Evolutionary conservation across 2,113 vertebrate species (phyloP).

Genomic region (Notarius lentiginosus): DNA sequence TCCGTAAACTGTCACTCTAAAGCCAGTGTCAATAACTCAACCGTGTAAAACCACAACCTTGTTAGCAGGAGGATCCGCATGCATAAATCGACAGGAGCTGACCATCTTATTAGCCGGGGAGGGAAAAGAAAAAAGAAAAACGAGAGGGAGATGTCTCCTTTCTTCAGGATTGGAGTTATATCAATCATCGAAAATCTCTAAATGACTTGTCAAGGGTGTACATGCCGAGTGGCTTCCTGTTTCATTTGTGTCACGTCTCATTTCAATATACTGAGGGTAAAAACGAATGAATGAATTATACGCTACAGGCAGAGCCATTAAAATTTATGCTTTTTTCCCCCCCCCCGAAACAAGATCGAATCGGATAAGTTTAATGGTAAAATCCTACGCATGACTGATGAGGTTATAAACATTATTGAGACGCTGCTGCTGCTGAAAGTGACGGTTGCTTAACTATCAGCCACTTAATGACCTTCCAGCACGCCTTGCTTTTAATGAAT

Average conservation of each 20-base stretch:
- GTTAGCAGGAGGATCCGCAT: constrained; percentile 55
- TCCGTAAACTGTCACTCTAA: constrained; percentile 52
- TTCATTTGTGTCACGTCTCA: background rate
- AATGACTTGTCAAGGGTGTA: background rate
- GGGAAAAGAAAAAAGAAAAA: background rate
- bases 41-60: constrained; percentile 64
- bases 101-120: background rate
- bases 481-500: constrained; percentile 72
- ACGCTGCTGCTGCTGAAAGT: constrained; percentile 8
- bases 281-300: background rate
- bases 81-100: constrained; percentile 34
- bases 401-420: constrained; percentile 36
- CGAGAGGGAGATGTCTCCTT: background rate
- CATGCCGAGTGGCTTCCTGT: background rate
- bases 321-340: background rate
- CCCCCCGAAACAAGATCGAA: background rate
- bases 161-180: background rate
- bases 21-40: constrained; percentile 69
- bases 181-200: background rate
- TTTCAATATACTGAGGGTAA: background rate
- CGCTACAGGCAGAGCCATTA: background rate
- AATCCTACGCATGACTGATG: constrained; percentile 2
- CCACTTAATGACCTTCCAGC: constrained; percentile 70
- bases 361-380: background rate
- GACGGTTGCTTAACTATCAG: constrained; percentile 59